Evolutionary conservation across 1,140 invertebrate species (phyloP).

Genomic region (Amphibalanus amphitrite): DNA sequence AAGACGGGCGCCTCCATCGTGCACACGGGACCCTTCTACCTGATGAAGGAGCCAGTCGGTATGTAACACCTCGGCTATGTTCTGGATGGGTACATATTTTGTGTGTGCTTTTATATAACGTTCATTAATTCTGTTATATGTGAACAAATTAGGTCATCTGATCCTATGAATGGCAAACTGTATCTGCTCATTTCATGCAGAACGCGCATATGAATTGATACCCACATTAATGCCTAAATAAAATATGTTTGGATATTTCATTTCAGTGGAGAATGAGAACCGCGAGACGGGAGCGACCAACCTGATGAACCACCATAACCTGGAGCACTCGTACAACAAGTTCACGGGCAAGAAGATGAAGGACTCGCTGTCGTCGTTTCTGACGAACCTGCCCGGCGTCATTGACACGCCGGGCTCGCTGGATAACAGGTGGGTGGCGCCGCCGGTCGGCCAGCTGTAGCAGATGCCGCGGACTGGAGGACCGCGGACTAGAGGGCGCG

Average conservation of each 20-base stretch:
- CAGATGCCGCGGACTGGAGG: no score
- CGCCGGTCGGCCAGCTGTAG: no score
- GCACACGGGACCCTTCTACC: slow-evolving; percentile 91
- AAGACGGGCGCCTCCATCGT: slow-evolving; percentile 84
- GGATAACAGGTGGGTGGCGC: slow-evolving; percentile 43
- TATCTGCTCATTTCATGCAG: no score
- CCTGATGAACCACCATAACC: slow-evolving; percentile 86
- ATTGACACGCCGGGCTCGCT: slow-evolving; percentile 70
- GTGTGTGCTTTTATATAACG: no score
- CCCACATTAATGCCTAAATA: no score
- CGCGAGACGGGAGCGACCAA: slow-evolving; percentile 90
- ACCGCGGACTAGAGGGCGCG: no score
- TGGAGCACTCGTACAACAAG: slow-evolving; percentile 94
- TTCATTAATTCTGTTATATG: no score
- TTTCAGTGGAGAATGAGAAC: slow-evolving; percentile 37
- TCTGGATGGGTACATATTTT: no score
- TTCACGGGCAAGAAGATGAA: slow-evolving; percentile 81
- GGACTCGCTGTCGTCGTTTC: slow-evolving; percentile 83
- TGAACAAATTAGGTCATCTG: no score
- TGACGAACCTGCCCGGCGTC: slow-evolving; percentile 84
- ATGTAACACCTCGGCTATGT: not conserved
- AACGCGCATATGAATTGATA: no score
- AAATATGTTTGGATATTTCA: not conserved
- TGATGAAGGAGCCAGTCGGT: slow-evolving; percentile 81
- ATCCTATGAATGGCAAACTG: no score